Evolutionary conservation across 2,888 invertebrate genomes (phyloP).

Genomic region (Protonemura montana): DNA sequence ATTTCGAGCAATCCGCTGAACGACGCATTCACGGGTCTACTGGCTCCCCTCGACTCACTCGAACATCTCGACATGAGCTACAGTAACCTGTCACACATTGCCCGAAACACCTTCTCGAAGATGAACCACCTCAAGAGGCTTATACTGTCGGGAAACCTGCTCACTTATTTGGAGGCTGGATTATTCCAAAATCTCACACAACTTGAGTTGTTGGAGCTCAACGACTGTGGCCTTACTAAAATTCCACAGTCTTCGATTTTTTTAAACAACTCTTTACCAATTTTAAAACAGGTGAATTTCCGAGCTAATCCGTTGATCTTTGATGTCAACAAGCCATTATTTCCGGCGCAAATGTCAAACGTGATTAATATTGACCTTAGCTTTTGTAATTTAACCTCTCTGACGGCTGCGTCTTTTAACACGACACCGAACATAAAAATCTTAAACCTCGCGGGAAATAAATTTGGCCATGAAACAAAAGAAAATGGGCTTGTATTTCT

Average conservation of each 20-base stretch:
- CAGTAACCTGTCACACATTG: slow-evolving; percentile 71
- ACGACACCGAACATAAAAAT: slow-evolving; percentile 70
- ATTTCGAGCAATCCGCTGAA: slow-evolving; percentile 75
- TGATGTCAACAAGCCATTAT: slow-evolving; percentile 66
- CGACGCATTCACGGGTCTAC: slow-evolving; percentile 70
- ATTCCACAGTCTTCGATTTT: slow-evolving; percentile 72
- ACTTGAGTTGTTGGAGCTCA: slow-evolving; percentile 71
- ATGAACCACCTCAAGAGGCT: slow-evolving; percentile 73
- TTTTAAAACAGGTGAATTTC: slow-evolving; percentile 72
- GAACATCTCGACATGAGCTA: slow-evolving; percentile 78
- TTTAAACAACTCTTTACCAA: slow-evolving; percentile 69
- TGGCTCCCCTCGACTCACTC: slow-evolving; percentile 71
- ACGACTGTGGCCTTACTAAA: slow-evolving; percentile 71
- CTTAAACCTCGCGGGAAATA: slow-evolving; percentile 68
- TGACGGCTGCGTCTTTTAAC: slow-evolving; percentile 69
- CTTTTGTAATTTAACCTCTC: slow-evolving; percentile 68
- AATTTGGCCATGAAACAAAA: slow-evolving; percentile 64
- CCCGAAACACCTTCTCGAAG: slow-evolving; percentile 71
- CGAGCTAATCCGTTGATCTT: slow-evolving; percentile 73
- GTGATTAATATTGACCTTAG: slow-evolving; percentile 71
- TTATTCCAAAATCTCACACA: slow-evolving; percentile 73
- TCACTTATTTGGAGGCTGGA: slow-evolving; percentile 71
- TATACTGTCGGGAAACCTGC: slow-evolving; percentile 73
- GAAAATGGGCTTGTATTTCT: slow-evolving; percentile 39
- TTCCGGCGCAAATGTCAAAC: slow-evolving; percentile 71